These are phyloP conservation scores for Delichon dasypus DNA, from an alignment of 2,797 vertebrate genomes.

Conservation along the genomic window DNA sequence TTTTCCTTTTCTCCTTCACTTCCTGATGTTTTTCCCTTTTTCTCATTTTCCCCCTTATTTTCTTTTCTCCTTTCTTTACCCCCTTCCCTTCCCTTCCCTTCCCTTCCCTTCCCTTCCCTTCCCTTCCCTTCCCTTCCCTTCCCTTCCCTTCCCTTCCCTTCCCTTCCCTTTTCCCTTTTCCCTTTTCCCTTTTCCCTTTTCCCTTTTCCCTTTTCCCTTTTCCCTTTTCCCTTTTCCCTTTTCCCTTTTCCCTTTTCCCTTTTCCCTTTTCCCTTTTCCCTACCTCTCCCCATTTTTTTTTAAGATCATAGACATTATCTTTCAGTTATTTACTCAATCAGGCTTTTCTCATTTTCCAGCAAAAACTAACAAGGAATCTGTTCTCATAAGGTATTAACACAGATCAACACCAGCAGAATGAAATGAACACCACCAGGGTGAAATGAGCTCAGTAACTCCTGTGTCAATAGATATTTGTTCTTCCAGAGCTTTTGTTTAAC, in stretches of 20 bases:
- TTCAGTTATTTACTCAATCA: not conserved
- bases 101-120: too few relatives aligned
- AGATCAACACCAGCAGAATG: not conserved
- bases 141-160: too few relatives aligned
- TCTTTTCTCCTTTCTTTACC: too few relatives aligned
- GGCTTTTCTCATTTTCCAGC: not conserved
- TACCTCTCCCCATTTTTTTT: not conserved
- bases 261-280: not conserved
- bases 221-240: not conserved
- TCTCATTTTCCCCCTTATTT: too few relatives aligned
- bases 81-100: too few relatives aligned
- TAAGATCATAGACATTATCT: not conserved
- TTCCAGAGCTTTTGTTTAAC: conserved; percentile 23
- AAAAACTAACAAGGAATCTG: not conserved
- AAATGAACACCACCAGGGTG: not conserved
- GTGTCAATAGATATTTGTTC: conserved; percentile 20
- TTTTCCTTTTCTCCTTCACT: not conserved
- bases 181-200: not conserved
- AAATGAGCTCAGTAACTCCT: not conserved
- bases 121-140: too few relatives aligned
- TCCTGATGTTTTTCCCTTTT: too few relatives aligned
- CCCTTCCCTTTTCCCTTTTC: not conserved
- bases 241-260: not conserved
- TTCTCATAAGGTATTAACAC: conserved; percentile 20
- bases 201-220: too few relatives aligned